These are phyloP conservation scores for Diadegma fenestrale DNA, from an alignment of 2,888 invertebrate genomes.

Conservation along the genomic window DNA sequence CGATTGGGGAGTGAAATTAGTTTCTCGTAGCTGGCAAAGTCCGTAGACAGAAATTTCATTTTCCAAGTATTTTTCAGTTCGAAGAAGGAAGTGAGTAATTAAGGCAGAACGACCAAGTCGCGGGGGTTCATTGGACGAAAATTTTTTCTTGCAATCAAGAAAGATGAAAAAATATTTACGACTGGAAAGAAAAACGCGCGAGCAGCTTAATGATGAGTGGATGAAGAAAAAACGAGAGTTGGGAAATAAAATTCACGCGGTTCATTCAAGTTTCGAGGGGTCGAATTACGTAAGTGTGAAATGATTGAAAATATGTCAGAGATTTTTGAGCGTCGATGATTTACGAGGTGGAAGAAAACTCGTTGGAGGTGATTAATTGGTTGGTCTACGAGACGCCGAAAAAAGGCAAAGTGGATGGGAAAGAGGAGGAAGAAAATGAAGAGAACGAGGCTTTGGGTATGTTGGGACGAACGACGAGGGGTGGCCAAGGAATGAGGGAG, in stretches of 20 bases:
- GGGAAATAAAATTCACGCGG: neutral
- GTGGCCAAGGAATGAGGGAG: conserved; percentile 33
- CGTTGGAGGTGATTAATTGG: conserved; percentile 19
- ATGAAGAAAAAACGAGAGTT: neutral
- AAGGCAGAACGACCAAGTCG: neutral
- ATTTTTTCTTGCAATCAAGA: neutral
- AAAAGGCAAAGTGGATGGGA: conserved; percentile 9
- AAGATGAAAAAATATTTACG: neutral
- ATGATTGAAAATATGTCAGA: conserved; percentile 2
- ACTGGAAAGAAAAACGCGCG: neutral
- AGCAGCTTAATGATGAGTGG: neutral
- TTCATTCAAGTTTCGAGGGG: neutral
- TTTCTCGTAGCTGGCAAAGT: neutral
- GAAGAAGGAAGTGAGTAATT: neutral
- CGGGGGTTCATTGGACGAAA: neutral
- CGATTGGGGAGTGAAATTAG: neutral
- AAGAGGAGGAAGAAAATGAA: conserved; percentile 19
- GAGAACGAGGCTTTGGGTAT: neutral
- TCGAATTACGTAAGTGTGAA: neutral
- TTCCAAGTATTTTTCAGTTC: neutral
- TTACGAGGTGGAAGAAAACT: conserved; percentile 15
- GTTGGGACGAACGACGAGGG: conserved; percentile 7
- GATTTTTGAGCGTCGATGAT: conserved; percentile 1
- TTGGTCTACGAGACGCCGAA: conserved; percentile 31
- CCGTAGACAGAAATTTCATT: neutral